These are phyloP conservation scores for Operophtera brumata DNA, from an alignment of 2,888 invertebrate species.

Conservation along the genomic window DNA sequence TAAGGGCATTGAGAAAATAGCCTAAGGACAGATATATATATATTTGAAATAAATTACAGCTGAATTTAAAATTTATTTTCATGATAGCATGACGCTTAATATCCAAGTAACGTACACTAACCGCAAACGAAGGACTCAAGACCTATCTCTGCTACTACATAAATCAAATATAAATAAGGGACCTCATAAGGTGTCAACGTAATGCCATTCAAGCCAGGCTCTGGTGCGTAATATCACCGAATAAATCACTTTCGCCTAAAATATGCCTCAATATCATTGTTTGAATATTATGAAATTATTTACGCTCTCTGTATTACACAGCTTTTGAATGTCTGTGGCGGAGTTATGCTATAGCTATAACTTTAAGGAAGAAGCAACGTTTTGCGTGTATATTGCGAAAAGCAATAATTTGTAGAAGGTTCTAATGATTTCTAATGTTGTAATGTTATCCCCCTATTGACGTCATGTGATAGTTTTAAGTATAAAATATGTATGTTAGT, in stretches of 20 bases:
- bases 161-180: conserved; percentile 77
- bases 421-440: too few relatives aligned
- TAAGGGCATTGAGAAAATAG: too few relatives aligned
- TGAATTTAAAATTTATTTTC: too few relatives aligned
- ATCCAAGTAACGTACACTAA: conserved; percentile 5
- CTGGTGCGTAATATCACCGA: conserved; percentile 74
- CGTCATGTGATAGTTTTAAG: too few relatives aligned
- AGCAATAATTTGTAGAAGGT: too few relatives aligned
- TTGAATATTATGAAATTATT: conserved; percentile 65
- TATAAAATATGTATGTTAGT: too few relatives aligned
- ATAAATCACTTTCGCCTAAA: conserved; percentile 75
- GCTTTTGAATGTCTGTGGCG: conserved; percentile 9
- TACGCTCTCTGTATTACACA: conserved; percentile 34
- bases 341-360: neutral
- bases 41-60: too few relatives aligned
- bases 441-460: too few relatives aligned
- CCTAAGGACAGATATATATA: too few relatives aligned
- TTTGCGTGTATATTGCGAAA: too few relatives aligned
- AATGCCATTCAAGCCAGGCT: conserved; percentile 73
- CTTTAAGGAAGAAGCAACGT: neutral
- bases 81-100: neutral
- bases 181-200: conserved; percentile 78
- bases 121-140: conserved; percentile 14
- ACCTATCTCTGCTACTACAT: conserved; percentile 73
- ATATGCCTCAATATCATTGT: conserved; percentile 69